Base-by-base conservation (phyloP, 2,888 invertebrate species). In the Rhamphomyia laevipes region DNA sequence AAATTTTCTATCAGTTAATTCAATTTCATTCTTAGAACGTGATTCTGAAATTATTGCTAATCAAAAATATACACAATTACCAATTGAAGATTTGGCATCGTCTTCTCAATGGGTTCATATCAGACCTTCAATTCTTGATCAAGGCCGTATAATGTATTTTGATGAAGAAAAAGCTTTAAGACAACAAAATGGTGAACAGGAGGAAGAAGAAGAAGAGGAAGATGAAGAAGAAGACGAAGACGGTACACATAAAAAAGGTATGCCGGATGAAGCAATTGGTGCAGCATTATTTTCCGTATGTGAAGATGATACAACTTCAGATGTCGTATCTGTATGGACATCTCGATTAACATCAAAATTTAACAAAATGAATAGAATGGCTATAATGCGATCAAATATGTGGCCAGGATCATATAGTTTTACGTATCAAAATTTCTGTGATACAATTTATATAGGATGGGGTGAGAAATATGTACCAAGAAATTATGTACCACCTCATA, bases 391-490 rank as follows among this genome's bases (percentile, higher is more conserved):
- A 47, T 91, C 91, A 4, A 85, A 86, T 64, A 62, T 86, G 17
- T 93, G 93, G 93, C 90, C 91, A 0, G 93, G 93, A 2, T 89
- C 91, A 7, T 82, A 78, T 53, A 83, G 86, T 0, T 85, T 87
- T 58, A 78, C 83, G 15, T 71, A 71, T 50, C 81, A 78, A 31
- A 57, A 61, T 10, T 51, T 77, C 55, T 80, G 80, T 47, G 86
- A 82, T 57, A 85, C 84, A 55, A 68, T 89, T 53, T 89, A 89
- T 67, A 67, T 86, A 56, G 91, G 92, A 0, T 83, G 79, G 78
- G 92, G 87, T 0, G 77, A 82, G 50, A 93, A 93, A 70, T 78
- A 77, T 61, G 73, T 74, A 11, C 62, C 69, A 17, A 74, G 82
- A 30, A 86, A 87, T 71, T 86, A 82, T 72, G 76, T 78, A 2